Conservation (phyloP, 2,113 vertebrate species). For the Campylomormyrus numenius region DNA sequence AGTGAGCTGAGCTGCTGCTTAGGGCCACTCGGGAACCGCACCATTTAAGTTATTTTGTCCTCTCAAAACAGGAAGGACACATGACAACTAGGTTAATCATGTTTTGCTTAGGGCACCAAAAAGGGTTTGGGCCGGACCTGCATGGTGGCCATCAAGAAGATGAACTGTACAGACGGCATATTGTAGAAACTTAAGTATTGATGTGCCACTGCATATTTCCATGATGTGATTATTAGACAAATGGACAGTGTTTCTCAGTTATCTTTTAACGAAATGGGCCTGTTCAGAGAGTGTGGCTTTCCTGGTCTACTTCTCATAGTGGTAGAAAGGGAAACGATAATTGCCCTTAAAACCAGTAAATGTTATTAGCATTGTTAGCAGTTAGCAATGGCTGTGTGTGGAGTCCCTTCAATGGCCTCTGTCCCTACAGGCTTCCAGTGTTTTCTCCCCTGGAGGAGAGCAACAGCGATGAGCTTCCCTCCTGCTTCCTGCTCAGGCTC, state of each 20-base stretch:
- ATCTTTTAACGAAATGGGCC: neutral
- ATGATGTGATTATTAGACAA: neutral
- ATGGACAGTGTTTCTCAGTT: neutral
- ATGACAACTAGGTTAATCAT: neutral
- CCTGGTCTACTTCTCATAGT: neutral
- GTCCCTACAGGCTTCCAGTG: slow-evolving; percentile 45
- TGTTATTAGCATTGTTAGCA: neutral
- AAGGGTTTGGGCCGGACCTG: neutral
- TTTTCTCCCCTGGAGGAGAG: slow-evolving; percentile 52
- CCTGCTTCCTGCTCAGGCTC: slow-evolving; percentile 66
- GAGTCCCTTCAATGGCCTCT: slow-evolving; percentile 12
- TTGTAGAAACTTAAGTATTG: neutral
- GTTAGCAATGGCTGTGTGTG: neutral
- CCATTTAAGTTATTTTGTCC: neutral
- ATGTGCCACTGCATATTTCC: neutral
- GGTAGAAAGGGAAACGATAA: neutral
- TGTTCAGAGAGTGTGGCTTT: neutral
- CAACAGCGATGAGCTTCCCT: slow-evolving; percentile 50
- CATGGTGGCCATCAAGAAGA: neutral
- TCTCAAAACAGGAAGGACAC: neutral
- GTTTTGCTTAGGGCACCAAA: neutral
- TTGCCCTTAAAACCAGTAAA: neutral
- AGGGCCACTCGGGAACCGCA: neutral
- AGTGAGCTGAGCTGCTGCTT: neutral
- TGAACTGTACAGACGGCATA: neutral